Percentiles rank a stretch among this genome's conserved stretches.
These are phyloP conservation scores for Coelogynopora nodosa DNA, from an alignment of 2,888 invertebrate genomes.

Conservation along the genomic window DNA sequence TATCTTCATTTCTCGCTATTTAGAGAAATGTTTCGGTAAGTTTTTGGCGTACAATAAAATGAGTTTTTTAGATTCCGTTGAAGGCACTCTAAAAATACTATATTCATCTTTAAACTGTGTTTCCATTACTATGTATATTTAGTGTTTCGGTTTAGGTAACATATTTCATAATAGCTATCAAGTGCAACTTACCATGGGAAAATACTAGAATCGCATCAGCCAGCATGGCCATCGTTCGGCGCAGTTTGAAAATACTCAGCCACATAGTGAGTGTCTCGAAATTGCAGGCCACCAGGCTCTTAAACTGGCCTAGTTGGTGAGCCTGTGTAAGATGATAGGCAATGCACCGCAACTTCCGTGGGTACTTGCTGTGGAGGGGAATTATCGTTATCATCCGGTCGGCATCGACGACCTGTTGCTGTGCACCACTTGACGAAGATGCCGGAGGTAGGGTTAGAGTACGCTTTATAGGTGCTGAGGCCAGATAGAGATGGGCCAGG, in stretches of 20 bases:
- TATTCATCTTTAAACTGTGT: no score
- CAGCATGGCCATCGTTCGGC: neutral
- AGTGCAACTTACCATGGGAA: neutral
- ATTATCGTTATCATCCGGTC: neutral
- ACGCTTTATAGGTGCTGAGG: neutral
- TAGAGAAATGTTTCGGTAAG: no score
- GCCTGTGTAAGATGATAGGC: neutral
- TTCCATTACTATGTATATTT: no score
- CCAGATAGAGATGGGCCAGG: neutral
- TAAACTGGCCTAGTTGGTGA: neutral
- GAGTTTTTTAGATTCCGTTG: no score
- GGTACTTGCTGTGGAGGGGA: neutral
- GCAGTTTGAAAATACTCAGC: neutral
- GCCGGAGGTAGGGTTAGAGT: neutral
- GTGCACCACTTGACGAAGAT: neutral
- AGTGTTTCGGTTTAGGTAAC: no score
- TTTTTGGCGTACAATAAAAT: no score
- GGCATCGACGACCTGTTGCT: neutral
- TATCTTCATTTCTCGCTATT: no score
- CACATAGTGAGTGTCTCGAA: neutral
- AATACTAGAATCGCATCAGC: neutral
- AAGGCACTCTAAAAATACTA: no score
- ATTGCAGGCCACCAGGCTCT: neutral
- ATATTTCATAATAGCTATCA: no score
- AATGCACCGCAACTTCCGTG: slow-evolving; percentile 2